Percentiles rank a stretch among this genome's conserved stretches.
phyloP scores from a whole-genome alignment of 2,888 invertebrate species.

The Idaea biselata region DNA sequence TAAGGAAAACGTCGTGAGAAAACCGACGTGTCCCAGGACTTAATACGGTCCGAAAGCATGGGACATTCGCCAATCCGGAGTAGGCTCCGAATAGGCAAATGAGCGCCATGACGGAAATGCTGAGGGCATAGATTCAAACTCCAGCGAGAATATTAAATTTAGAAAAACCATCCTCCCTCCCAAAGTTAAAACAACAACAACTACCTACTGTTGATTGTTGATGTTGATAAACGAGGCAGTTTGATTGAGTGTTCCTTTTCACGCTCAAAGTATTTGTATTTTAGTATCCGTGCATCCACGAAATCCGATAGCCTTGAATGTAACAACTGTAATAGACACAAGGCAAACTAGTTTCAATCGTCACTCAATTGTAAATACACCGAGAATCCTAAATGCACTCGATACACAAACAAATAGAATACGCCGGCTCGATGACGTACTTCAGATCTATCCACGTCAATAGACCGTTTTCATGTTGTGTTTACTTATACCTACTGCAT shows the following conservation, averaged over 20 bases:
- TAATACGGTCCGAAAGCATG: too few relatives aligned
- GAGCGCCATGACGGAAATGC: too few relatives aligned
- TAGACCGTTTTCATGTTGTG: neutral
- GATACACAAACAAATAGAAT: neutral
- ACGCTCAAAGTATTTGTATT: neutral
- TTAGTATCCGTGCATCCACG: neutral
- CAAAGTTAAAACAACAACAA: too few relatives aligned
- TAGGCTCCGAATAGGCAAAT: too few relatives aligned
- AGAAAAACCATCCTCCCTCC: too few relatives aligned
- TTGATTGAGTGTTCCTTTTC: neutral
- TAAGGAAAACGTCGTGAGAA: too few relatives aligned
- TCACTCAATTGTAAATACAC: neutral
- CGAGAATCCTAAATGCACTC: neutral
- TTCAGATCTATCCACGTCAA: neutral
- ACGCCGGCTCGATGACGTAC: neutral
- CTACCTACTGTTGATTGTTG: too few relatives aligned
- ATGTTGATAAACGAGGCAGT: too few relatives aligned
- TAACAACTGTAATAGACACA: neutral
- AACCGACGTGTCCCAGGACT: too few relatives aligned
- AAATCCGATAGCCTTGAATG: neutral
- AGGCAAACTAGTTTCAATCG: constrained; percentile 1
- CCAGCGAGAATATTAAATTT: too few relatives aligned
- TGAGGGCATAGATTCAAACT: too few relatives aligned
- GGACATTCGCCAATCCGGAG: too few relatives aligned
- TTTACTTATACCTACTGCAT: neutral